Evolutionary conservation across 1,140 invertebrate genomes (phyloP).

Genomic region (Sitophilus oryzae): DNA sequence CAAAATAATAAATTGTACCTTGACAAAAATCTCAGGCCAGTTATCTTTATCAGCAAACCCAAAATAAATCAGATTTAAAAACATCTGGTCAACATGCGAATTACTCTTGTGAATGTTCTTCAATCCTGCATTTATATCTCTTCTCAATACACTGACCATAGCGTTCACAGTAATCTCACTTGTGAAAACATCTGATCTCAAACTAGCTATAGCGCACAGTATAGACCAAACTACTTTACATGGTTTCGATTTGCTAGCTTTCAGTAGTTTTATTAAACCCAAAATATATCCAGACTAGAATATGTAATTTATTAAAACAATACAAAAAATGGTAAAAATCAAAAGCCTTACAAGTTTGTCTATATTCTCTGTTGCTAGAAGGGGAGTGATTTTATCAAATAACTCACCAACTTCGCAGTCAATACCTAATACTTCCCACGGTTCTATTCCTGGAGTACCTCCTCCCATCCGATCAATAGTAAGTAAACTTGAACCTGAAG

Average conservation of each 20-base stretch:
- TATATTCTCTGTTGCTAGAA: constrained; percentile 54
- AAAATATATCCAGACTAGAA: constrained; percentile 44
- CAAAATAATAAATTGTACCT: constrained; percentile 47
- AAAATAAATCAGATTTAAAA: constrained; percentile 77
- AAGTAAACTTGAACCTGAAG: constrained; percentile 40
- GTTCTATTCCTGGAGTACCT: constrained; percentile 42
- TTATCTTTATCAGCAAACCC: constrained; percentile 70
- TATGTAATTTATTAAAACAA: background rate
- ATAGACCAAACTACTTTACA: constrained; percentile 72
- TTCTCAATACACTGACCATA: constrained; percentile 74
- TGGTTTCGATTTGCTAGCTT: constrained; percentile 67
- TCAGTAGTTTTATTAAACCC: constrained; percentile 62
- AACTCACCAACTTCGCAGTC: constrained; percentile 58
- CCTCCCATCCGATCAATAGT: constrained; percentile 24
- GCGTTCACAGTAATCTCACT: constrained; percentile 75
- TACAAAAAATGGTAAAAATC: background rate
- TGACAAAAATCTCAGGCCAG: constrained; percentile 75
- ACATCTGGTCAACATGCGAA: constrained; percentile 73
- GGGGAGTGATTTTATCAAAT: constrained; percentile 53
- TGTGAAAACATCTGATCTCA: constrained; percentile 69
- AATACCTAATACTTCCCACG: constrained; percentile 52
- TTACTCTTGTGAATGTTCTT: constrained; percentile 72
- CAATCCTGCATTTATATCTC: constrained; percentile 64
- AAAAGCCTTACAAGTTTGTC: constrained; percentile 54
- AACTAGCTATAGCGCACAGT: constrained; percentile 76